Percentiles rank a stretch among this genome's conserved stretches.
These are phyloP conservation scores for Orientallactaga bullata DNA, from an alignment of 2,113 vertebrate genomes.

Conservation along the genomic window DNA sequence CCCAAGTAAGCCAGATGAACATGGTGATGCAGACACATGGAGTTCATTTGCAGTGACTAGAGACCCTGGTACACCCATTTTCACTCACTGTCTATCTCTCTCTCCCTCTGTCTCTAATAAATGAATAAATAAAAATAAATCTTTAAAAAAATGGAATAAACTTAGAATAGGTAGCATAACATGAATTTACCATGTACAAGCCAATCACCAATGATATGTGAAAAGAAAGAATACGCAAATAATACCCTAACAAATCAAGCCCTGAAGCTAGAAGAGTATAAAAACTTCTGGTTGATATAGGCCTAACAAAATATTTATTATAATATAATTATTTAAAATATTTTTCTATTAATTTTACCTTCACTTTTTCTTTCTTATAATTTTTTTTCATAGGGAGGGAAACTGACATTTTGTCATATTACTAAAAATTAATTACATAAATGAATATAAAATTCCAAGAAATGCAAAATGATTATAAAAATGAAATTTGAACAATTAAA, in stretches of 20 bases:
- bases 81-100: too few species aligned
- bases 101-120: too few species aligned
- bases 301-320: background rate
- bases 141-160: background rate
- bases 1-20: too few species aligned
- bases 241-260: background rate
- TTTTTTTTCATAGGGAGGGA: background rate
- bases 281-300: slow-evolving; percentile 3
- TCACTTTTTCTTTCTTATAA: background rate
- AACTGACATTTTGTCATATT: background rate
- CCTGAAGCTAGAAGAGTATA: background rate
- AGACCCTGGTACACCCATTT: too few species aligned
- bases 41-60: too few species aligned
- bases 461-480: background rate
- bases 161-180: background rate
- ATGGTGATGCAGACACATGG: too few species aligned
- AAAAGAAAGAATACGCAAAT: slow-evolving; percentile 26
- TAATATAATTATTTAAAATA: background rate
- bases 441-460: slow-evolving; percentile 3
- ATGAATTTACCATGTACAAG: background rate
- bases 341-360: background rate
- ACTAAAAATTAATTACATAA: background rate
- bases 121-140: too few species aligned
- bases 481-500: slow-evolving; percentile 58
- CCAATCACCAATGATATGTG: background rate